Evolutionary conservation across 2,888 invertebrate species (phyloP), one percentile per base, ranked within the genome.

Genomic region (Autographa pulchrina): DNA sequence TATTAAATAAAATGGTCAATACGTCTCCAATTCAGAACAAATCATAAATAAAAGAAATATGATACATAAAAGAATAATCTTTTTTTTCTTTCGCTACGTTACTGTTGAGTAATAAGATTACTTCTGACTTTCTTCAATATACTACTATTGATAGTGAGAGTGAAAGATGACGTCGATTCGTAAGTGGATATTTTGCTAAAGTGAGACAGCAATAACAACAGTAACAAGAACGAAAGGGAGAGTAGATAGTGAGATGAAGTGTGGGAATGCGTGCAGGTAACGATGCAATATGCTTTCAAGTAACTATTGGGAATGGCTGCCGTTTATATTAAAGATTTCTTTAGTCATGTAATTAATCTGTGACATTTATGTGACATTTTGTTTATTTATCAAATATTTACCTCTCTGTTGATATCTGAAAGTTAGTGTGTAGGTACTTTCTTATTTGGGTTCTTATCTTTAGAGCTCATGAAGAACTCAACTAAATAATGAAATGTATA

Each of bases 201-300:
- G 78, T 75, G 86, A 85, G 83, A 82, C 35, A 71, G 67, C 58
- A 35, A 83, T 66, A 81, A 52, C 64, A 72, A 77, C 56, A 61
- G 25, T 59, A n/a, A 41, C 68, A 72, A 25, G 87, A 79, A 64
- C 71, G 88, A 92, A 83, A 87, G 85, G 75, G 90, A 91, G 16
- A 69, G 69, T 72, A 67, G 38, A 60, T 48, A 66, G 74, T 81
- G 81, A 88, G 88, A 90, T 88, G 88, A 87, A 88, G 91, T 92
- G 93, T 94, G 93, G 92, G 93, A 94, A 93, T 91, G 89, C 89
- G 88, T 90, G 91, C 94, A 94, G 94, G 94, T 94, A 88, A 90
- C 89, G 85, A 91, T 90, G 89, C 90, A 91, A 89, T 85, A 87
- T 85, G 86, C 88, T 87, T 89, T 87, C 84, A 70, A 80, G 70